Percentiles rank a stretch among this genome's conserved stretches.
These are phyloP conservation scores for Macrotus californicus DNA, from an alignment of 2,113 vertebrate species.

Conservation along the genomic window DNA sequence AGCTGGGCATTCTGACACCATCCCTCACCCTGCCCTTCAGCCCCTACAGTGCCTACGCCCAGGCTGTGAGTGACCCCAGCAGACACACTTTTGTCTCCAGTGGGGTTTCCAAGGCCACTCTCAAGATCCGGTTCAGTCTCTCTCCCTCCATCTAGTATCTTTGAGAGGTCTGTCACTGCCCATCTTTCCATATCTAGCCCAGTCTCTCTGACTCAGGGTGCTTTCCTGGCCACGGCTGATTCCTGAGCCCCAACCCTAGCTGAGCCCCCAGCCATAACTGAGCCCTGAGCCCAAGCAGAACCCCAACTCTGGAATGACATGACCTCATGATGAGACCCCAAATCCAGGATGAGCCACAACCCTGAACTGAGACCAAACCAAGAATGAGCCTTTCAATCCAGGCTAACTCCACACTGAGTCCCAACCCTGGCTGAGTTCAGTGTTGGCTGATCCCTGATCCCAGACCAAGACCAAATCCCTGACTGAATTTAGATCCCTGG, in stretches of 20 bases:
- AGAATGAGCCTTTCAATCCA: neutral
- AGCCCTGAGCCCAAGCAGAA: neutral
- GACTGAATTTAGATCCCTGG: neutral
- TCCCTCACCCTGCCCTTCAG: constrained; percentile 97
- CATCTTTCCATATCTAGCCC: neutral
- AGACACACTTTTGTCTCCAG: neutral
- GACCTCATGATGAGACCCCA: neutral
- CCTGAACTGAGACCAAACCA: neutral
- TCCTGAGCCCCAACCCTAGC: neutral
- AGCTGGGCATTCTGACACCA: constrained; percentile 97
- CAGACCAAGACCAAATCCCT: neutral
- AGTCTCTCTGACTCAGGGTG: neutral
- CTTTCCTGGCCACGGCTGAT: neutral
- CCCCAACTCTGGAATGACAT: neutral
- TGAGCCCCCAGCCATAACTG: neutral
- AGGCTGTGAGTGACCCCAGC: constrained; percentile 90
- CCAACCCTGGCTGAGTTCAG: neutral
- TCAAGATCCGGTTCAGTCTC: neutral
- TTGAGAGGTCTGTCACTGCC: neutral
- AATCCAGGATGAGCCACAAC: neutral
- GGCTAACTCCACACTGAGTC: neutral
- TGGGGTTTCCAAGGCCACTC: neutral
- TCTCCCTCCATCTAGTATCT: neutral
- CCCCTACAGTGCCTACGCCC: constrained; percentile 98
- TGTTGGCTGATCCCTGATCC: neutral